Percentiles rank a stretch among this genome's conserved stretches.
Evolutionary conservation across 1,140 invertebrate species (phyloP).

Genomic region (Drosophila serrata): DNA sequence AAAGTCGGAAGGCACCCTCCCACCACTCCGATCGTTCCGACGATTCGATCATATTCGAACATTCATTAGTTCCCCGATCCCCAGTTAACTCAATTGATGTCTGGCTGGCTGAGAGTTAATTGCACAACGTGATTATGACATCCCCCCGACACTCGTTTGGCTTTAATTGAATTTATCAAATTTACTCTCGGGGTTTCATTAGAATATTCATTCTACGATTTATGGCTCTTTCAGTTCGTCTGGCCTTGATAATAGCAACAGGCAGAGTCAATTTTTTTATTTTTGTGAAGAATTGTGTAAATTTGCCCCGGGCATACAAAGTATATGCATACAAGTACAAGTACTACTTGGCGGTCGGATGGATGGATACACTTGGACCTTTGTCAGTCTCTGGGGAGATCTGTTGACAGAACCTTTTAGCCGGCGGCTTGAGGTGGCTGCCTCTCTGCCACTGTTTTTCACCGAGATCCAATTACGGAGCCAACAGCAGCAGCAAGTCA

Average conservation of each 20-base stretch:
- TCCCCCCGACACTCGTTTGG: neutral
- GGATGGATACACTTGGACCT: slow-evolving; percentile 40
- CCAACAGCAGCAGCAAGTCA: slow-evolving; percentile 18
- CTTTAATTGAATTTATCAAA: slow-evolving; percentile 53
- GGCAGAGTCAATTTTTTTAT: slow-evolving; percentile 23
- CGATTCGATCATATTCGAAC: slow-evolving; percentile 38
- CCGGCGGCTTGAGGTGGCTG: slow-evolving; percentile 22
- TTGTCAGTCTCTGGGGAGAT: slow-evolving; percentile 16
- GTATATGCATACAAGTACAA: slow-evolving; percentile 16
- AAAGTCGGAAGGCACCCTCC: slow-evolving; percentile 17
- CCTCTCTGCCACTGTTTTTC: slow-evolving; percentile 31
- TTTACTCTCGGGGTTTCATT: slow-evolving; percentile 29
- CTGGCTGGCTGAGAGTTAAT: slow-evolving; percentile 42
- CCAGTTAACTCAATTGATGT: slow-evolving; percentile 41
- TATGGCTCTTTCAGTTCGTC: slow-evolving; percentile 35
- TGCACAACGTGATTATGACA: slow-evolving; percentile 51
- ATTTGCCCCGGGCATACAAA: slow-evolving; percentile 42
- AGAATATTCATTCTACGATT: slow-evolving; percentile 39
- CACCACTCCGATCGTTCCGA: slow-evolving; percentile 9
- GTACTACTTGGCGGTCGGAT: slow-evolving; percentile 6
- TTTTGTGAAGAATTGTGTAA: slow-evolving; percentile 55
- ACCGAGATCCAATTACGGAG: slow-evolving; percentile 26
- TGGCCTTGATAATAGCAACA: slow-evolving; percentile 25
- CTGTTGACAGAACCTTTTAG: slow-evolving; percentile 44
- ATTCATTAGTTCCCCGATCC: slow-evolving; percentile 37